Conservation (phyloP, 2,888 invertebrate genomes). For the Norana najaformis region DNA sequence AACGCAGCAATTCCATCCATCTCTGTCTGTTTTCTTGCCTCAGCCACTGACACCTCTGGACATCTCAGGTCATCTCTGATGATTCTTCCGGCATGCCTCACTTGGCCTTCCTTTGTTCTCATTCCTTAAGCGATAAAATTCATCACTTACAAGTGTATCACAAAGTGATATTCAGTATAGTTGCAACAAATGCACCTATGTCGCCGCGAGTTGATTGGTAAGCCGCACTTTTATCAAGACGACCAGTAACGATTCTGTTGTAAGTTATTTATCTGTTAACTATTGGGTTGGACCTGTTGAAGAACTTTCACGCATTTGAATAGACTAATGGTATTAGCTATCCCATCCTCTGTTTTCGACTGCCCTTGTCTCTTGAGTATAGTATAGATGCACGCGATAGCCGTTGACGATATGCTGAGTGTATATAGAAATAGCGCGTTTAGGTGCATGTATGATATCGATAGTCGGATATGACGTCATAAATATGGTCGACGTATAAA, state of each 20-base stretch:
- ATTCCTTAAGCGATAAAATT: too few species aligned
- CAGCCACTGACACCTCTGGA: too few species aligned
- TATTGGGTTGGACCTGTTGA: background rate
- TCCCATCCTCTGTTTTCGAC: background rate
- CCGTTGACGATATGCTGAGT: background rate
- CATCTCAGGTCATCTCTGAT: background rate
- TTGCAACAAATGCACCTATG: too few species aligned
- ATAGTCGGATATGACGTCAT: conserved; percentile 19
- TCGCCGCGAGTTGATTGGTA: too few species aligned
- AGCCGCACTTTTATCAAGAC: too few species aligned
- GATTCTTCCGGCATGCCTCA: background rate
- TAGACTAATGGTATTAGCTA: background rate
- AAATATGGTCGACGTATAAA: conserved; percentile 17
- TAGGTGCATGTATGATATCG: background rate
- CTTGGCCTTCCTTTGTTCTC: too few species aligned
- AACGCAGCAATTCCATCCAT: too few species aligned
- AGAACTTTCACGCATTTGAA: background rate
- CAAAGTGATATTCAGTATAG: too few species aligned
- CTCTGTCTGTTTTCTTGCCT: background rate
- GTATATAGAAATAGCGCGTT: background rate
- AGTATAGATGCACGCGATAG: background rate
- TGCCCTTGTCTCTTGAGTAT: background rate
- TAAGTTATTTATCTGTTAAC: too few species aligned
- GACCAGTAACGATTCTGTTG: too few species aligned
- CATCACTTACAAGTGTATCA: too few species aligned